These are phyloP conservation scores for Plecotus auritus DNA, from an alignment of 2,113 vertebrate species.

Conservation along the genomic window DNA sequence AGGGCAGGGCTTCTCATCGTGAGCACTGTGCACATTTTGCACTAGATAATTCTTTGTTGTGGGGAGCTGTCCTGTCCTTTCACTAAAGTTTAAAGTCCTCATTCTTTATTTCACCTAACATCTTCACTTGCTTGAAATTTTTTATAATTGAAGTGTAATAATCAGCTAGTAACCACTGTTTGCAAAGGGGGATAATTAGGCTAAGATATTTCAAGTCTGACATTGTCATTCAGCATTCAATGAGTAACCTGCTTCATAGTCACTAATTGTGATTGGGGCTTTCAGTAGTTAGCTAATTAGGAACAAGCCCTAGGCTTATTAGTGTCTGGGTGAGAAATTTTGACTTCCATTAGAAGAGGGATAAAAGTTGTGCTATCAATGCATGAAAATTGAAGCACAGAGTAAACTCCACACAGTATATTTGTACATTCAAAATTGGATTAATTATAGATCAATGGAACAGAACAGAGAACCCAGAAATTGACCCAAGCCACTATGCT, in stretches of 20 bases:
- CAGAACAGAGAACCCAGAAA: too few species aligned
- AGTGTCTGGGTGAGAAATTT: constrained; percentile 28
- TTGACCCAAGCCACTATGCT: too few species aligned
- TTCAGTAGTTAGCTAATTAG: constrained; percentile 37
- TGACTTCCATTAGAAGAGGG: constrained; percentile 30
- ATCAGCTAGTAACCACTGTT: not conserved
- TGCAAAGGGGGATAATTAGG: not conserved
- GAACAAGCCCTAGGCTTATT: constrained; percentile 6
- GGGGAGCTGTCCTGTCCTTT: not conserved
- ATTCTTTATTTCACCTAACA: not conserved
- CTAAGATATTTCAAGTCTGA: constrained; percentile 6
- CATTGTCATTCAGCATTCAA: not conserved
- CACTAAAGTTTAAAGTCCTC: not conserved
- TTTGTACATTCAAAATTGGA: not conserved
- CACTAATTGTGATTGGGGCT: not conserved
- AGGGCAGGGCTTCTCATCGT: not conserved
- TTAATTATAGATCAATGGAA: too few species aligned
- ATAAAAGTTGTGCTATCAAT: constrained; percentile 1
- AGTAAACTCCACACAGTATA: not conserved
- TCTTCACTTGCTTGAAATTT: constrained; percentile 8
- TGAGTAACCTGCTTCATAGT: constrained; percentile 14
- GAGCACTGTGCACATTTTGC: not conserved
- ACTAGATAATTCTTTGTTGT: not conserved
- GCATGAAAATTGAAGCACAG: not conserved
- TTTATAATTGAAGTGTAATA: not conserved